A percentile compares a stretch with the other conserved stretches of the same genome.
Evolutionary conservation across 2,113 vertebrate species (phyloP).

Genomic region (Amia ocellicauda): DNA sequence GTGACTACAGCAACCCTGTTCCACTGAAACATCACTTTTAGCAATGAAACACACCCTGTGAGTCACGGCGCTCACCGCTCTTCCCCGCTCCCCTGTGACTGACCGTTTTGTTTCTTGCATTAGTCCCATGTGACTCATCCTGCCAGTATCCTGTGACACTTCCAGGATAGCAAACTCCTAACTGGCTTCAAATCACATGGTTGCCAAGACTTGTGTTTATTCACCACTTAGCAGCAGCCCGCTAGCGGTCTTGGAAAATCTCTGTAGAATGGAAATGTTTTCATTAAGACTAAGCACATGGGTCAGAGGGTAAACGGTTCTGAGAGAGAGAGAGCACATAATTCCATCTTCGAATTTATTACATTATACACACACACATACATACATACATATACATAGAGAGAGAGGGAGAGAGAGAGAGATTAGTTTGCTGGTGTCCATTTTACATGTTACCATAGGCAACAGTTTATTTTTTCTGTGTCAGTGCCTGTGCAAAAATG

Average conservation of each 20-base stretch:
- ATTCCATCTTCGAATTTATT: conserved; percentile 18
- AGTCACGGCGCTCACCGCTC: conserved; percentile 48
- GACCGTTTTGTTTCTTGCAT: conserved; percentile 1
- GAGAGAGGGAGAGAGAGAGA: too few species aligned
- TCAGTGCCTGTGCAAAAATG: too few species aligned
- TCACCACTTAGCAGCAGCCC: conserved; percentile 14
- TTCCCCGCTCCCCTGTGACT: conserved; percentile 24
- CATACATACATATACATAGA: neutral
- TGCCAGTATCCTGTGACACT: conserved; percentile 55
- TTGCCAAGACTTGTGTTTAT: conserved; percentile 15
- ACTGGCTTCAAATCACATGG: conserved; percentile 6
- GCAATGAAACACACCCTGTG: conserved; percentile 45
- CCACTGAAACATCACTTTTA: conserved; percentile 19
- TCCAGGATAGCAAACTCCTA: conserved; percentile 15
- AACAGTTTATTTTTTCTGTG: too few species aligned
- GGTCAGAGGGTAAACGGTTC: conserved; percentile 25
- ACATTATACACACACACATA: neutral
- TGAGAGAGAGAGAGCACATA: conserved; percentile 17
- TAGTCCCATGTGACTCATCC: conserved; percentile 53
- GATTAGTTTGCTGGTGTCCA: too few species aligned
- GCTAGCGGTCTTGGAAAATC: conserved; percentile 30
- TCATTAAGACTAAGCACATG: conserved; percentile 35
- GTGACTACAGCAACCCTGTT: conserved; percentile 17
- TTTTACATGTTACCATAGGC: too few species aligned
- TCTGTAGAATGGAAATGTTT: conserved; percentile 40